Evolutionary conservation across 2,113 vertebrate genomes (phyloP), one percentile per base, ranked within the genome.

Genomic region (Mastomys coucha): DNA sequence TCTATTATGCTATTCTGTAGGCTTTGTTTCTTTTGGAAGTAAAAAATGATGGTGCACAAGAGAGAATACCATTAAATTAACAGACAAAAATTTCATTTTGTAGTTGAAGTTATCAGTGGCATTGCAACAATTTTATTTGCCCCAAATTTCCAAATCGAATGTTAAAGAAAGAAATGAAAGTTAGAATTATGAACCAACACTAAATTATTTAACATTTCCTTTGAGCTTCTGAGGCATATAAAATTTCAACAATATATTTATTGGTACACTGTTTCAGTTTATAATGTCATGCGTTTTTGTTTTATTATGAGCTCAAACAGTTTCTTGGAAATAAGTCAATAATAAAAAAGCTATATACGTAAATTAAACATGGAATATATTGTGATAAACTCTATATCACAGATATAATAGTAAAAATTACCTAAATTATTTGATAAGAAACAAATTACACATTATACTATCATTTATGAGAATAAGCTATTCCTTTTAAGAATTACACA

Each of bases 391-490:
- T 26, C 36, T 69, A 91, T 58, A 92, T 81, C 86, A 88, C 17
- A 82, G 93, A 96, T 93, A 26, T 67, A 95, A 82, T 20, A 94
- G 67, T 92, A 94, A 97, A 96, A 90, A 82, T 36, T 87, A 93
- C 10, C 9, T 81, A 24, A 95, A 91, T 72, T 39, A 73, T 88
- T 63, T 89, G 14, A 56, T 95, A 60, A 92, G 24, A 96, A 88
- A n/a, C 36, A 24, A n/a, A 53, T 72, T n/a, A 56, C 53, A 60
- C 2, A 78, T 95, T 51, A 72, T 1, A 78, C 94, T 51, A 72
- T 1, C 8, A 63, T 76, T 91, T 89, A 88, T 67, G 60, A 69
- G 24, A 96, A 77, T 31, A n/a, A 91, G n/a, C 63, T 65, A 7
- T 96, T 95, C 91, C 33, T 65, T 69, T 87, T 76, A 90, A 49